Conservation (phyloP, 2,113 vertebrate genomes). For the Collichthys lucidus region DNA sequence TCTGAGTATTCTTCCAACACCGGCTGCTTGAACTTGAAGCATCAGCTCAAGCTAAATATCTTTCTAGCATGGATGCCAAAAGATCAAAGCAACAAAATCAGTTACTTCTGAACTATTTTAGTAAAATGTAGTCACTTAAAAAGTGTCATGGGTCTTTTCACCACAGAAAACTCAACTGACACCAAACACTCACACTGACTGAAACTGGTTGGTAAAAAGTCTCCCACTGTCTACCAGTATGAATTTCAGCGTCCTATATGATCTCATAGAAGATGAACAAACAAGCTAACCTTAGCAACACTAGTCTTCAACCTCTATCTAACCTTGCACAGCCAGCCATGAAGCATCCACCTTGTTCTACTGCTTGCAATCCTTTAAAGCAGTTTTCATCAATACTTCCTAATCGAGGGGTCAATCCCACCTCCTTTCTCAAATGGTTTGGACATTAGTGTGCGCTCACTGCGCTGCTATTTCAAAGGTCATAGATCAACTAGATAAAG, state of each 20-base stretch:
- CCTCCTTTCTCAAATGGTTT: neutral
- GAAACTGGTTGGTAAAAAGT: too few species aligned
- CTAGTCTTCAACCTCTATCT: neutral
- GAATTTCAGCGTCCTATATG: neutral
- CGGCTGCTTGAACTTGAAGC: neutral
- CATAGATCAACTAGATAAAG: neutral
- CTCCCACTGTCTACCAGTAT: neutral
- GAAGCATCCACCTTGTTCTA: neutral
- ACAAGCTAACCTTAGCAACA: neutral
- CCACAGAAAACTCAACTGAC: neutral
- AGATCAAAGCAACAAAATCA: neutral
- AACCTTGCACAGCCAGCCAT: neutral
- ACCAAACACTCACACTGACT: too few species aligned
- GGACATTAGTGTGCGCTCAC: neutral
- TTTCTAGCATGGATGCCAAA: neutral
- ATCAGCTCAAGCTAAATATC: neutral
- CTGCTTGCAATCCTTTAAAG: neutral
- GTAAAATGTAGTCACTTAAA: too few species aligned
- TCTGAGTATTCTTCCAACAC: neutral
- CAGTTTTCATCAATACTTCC: constrained; percentile 1
- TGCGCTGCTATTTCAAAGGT: neutral
- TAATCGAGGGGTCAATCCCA: neutral
- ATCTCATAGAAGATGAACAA: neutral
- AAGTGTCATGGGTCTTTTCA: neutral
- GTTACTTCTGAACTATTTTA: neutral